These are phyloP conservation scores for Sphaeridia pumilis DNA, from an alignment of 2,888 invertebrate species.

Conservation along the genomic window DNA sequence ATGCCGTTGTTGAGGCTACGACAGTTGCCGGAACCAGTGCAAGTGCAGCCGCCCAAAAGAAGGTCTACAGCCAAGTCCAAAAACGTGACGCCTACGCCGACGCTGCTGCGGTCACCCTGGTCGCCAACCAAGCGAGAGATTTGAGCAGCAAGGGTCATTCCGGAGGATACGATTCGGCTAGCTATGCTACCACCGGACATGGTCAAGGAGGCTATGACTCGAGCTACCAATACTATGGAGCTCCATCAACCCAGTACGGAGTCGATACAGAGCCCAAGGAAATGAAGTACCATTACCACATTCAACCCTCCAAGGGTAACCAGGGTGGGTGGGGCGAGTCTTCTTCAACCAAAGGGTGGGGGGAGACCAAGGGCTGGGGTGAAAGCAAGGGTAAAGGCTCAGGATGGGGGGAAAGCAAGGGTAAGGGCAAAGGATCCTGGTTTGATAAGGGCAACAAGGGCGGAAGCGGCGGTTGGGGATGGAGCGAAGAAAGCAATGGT, in stretches of 20 bases:
- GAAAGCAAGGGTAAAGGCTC: too few relatives aligned
- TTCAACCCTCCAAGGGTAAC: neutral
- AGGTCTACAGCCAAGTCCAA: neutral
- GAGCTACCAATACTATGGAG: neutral
- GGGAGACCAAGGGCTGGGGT: too few relatives aligned
- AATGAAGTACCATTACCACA: constrained; percentile 2
- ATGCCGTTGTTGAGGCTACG: too few relatives aligned
- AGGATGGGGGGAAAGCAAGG: too few relatives aligned
- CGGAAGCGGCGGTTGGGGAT: too few relatives aligned
- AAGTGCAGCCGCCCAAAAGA: too few relatives aligned
- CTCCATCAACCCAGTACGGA: neutral
- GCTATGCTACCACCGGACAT: neutral
- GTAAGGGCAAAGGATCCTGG: neutral
- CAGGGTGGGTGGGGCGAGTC: neutral
- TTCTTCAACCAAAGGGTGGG: neutral
- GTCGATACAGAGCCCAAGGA: too few relatives aligned
- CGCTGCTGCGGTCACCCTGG: neutral
- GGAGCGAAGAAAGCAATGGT: too few relatives aligned
- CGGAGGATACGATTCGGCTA: neutral
- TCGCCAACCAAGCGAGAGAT: neutral
- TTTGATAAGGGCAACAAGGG: too few relatives aligned
- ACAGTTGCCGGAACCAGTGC: too few relatives aligned
- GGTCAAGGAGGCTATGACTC: neutral
- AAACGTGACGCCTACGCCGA: neutral
- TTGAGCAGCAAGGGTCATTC: neutral